Evolutionary conservation across 2,797 vertebrate genomes (phyloP).

Genomic region (Thamnophis elegans): DNA sequence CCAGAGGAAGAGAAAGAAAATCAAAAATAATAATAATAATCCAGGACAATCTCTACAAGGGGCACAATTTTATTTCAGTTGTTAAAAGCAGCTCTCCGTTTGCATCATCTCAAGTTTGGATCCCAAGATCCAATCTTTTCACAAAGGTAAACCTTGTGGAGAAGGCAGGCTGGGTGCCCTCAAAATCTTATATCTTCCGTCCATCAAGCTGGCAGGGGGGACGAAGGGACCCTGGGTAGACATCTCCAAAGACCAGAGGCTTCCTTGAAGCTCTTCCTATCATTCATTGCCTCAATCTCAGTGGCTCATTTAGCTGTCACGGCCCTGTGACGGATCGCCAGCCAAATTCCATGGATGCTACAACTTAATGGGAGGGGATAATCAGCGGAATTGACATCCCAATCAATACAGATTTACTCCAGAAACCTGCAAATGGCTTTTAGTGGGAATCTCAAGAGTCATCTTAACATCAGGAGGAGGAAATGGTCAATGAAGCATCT

Average conservation of each 20-base stretch:
- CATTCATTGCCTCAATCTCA: slow-evolving; percentile 24
- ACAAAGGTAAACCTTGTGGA: background rate
- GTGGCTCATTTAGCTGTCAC: slow-evolving; percentile 45
- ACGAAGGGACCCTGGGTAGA: slow-evolving; percentile 17
- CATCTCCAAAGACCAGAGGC: slow-evolving; percentile 4
- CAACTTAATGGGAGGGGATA: slow-evolving; percentile 49
- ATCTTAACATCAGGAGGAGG: slow-evolving; percentile 14
- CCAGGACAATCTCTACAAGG: background rate
- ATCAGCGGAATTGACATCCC: slow-evolving; percentile 50
- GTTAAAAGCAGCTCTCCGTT: background rate
- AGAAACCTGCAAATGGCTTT: slow-evolving; percentile 39
- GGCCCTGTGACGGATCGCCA: slow-evolving; percentile 32
- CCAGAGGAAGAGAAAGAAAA: background rate
- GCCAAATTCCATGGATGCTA: slow-evolving; percentile 36
- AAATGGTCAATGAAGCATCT: background rate
- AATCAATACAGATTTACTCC: slow-evolving; percentile 57
- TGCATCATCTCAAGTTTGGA: background rate
- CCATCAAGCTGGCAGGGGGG: slow-evolving; percentile 29
- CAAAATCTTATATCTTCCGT: background rate
- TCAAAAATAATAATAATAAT: too few species aligned
- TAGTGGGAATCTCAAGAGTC: slow-evolving; percentile 39
- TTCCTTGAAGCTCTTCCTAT: background rate
- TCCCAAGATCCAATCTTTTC: too few species aligned
- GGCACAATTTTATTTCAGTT: background rate
- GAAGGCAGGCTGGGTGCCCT: background rate